These are phyloP conservation scores for Capitella teleta DNA, from an alignment of 1,140 invertebrate species.

Conservation along the genomic window DNA sequence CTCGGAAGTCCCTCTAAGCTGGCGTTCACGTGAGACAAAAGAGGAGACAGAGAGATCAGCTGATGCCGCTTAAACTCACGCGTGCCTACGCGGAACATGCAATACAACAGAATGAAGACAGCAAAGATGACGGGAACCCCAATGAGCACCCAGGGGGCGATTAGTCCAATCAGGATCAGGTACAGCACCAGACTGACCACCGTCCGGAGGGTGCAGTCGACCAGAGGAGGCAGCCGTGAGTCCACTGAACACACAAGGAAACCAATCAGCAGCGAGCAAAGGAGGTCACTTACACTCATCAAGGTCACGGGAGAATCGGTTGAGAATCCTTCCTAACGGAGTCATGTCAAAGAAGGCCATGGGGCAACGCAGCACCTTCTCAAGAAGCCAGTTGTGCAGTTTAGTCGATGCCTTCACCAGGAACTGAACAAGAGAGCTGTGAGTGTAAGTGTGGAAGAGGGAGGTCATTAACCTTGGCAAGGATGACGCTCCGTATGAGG, in stretches of 20 bases:
- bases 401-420: constrained; percentile 55
- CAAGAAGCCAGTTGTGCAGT: constrained; percentile 65
- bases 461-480: constrained; percentile 4
- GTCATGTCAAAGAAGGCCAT: constrained; percentile 18
- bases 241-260: constrained; percentile 2
- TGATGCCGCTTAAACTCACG: not conserved
- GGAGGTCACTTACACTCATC: constrained; percentile 24
- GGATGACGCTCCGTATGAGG: not conserved
- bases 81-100: not conserved
- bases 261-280: no score
- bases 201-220: not conserved
- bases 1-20: no score
- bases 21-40: not conserved
- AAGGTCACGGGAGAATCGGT: constrained; percentile 16
- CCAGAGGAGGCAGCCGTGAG: not conserved
- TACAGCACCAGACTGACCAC: not conserved
- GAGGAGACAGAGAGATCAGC: not conserved
- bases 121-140: not conserved
- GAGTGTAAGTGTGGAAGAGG: no score
- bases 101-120: not conserved
- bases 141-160: constrained; percentile 1
- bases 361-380: constrained; percentile 37
- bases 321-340: constrained; percentile 13
- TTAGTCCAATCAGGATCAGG: not conserved
- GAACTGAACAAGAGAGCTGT: no score